Evolutionary conservation across 1,140 invertebrate genomes (phyloP).

Genomic region (Harlomillsia oculata): DNA sequence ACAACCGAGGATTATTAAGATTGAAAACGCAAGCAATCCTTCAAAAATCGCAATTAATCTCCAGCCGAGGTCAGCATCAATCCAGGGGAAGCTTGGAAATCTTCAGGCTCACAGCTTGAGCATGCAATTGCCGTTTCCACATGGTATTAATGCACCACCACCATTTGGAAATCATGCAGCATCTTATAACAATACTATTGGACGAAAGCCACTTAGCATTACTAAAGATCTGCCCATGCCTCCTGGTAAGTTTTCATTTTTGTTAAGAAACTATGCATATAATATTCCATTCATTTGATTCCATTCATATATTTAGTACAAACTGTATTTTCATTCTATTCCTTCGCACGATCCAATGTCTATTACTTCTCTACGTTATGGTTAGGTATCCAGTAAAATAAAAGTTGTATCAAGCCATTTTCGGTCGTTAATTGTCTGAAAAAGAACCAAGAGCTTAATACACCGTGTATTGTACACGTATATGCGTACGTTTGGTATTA

Average conservation of each 20-base stretch:
- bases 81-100: constrained; percentile 38
- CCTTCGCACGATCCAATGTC: no score
- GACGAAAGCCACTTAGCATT: constrained; percentile 27
- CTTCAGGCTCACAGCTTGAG: constrained; percentile 42
- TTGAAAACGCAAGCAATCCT: not conserved
- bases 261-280: no score
- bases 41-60: constrained; percentile 4
- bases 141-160: constrained; percentile 54
- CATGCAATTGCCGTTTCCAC: constrained; percentile 69
- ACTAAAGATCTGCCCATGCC: constrained; percentile 84
- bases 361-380: no score
- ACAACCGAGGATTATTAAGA: not conserved
- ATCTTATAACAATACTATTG: not conserved
- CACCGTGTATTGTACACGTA: no score
- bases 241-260: constrained; percentile 51
- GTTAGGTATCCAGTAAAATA: no score
- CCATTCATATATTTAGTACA: no score
- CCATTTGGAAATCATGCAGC: not conserved
- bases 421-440: no score
- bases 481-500: no score
- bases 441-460: no score
- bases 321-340: no score
- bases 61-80: constrained; percentile 2
- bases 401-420: no score
- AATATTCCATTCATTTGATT: no score